Percentiles rank a stretch among this genome's conserved stretches.
These are phyloP conservation scores for Ophioderma brevispina DNA, from an alignment of 35 echinoderm and acorn worm genomes.

Conservation along the genomic window DNA sequence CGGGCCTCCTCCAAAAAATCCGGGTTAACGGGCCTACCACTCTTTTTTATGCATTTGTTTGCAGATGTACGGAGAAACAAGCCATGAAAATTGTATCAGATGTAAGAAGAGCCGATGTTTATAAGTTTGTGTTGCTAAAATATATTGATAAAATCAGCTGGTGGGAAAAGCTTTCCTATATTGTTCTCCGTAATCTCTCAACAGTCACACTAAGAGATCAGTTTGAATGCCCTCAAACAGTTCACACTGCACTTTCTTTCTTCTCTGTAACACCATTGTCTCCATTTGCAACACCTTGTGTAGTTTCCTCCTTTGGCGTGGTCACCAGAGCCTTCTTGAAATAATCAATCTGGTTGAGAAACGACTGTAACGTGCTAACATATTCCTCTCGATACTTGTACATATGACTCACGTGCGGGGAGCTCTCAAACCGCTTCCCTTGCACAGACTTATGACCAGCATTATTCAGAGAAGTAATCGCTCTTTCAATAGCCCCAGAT, in stretches of 20 bases:
- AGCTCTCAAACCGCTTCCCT: constrained; percentile 71
- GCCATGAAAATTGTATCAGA: too few species aligned
- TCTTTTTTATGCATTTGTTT: too few species aligned
- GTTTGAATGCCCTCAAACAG: not conserved
- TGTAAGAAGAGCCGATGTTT: too few species aligned
- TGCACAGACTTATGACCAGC: constrained; percentile 59
- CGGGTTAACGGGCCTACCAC: too few species aligned
- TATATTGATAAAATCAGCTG: too few species aligned
- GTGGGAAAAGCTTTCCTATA: too few species aligned
- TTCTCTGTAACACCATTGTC: not conserved
- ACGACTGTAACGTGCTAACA: constrained; percentile 48
- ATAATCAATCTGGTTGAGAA: constrained; percentile 61
- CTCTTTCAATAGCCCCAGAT: constrained; percentile 46
- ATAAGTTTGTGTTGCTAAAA: too few species aligned
- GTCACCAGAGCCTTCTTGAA: constrained; percentile 34
- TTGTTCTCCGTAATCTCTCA: too few species aligned
- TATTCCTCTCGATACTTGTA: constrained; percentile 85
- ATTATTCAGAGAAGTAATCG: constrained; percentile 22
- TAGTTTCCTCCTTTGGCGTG: not conserved
- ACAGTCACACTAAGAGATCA: too few species aligned
- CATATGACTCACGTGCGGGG: constrained; percentile 87
- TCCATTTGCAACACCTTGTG: not conserved
- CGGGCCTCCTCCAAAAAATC: too few species aligned
- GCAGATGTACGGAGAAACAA: too few species aligned
- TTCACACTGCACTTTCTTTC: not conserved